These are phyloP conservation scores for Acropora yongei DNA, from an alignment of 64 coral and sea anemone species.

Conservation along the genomic window DNA sequence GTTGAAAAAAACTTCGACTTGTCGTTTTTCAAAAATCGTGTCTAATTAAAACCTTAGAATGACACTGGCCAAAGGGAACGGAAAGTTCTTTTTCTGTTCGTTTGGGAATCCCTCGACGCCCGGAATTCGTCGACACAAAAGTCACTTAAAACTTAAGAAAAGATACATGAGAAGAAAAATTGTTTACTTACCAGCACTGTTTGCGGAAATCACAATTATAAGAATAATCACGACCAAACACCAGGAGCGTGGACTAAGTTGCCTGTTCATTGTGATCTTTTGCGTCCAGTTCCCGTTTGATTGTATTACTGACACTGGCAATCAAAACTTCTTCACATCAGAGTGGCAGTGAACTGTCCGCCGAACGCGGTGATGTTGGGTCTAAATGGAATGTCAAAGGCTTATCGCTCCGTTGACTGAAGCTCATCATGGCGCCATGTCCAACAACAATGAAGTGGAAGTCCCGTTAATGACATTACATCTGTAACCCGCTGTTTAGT, in stretches of 20 bases:
- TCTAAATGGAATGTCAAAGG: conserved; percentile 21
- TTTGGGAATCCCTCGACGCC: background rate
- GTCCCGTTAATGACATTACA: background rate
- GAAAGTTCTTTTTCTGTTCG: background rate
- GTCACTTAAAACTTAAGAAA: background rate
- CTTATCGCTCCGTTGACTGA: conserved; percentile 40
- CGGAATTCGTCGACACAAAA: background rate
- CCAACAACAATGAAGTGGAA: background rate
- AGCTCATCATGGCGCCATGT: background rate
- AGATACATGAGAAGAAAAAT: background rate
- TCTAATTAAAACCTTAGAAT: background rate
- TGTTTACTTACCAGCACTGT: conserved; percentile 27
- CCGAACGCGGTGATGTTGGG: conserved; percentile 32
- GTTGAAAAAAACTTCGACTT: background rate
- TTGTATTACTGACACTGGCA: background rate
- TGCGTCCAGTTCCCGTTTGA: background rate
- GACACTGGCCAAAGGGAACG: background rate
- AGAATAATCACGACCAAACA: background rate
- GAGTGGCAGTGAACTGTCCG: background rate
- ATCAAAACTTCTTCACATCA: conserved; percentile 16
- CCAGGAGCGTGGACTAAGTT: background rate
- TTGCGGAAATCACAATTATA: background rate
- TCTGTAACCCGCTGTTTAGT: background rate
- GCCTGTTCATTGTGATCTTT: background rate
- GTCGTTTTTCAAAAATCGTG: background rate